Percentiles rank a stretch among this genome's conserved stretches.
These are phyloP conservation scores for Chymomyza costata DNA, from an alignment of 1,140 invertebrate genomes.

Conservation along the genomic window DNA sequence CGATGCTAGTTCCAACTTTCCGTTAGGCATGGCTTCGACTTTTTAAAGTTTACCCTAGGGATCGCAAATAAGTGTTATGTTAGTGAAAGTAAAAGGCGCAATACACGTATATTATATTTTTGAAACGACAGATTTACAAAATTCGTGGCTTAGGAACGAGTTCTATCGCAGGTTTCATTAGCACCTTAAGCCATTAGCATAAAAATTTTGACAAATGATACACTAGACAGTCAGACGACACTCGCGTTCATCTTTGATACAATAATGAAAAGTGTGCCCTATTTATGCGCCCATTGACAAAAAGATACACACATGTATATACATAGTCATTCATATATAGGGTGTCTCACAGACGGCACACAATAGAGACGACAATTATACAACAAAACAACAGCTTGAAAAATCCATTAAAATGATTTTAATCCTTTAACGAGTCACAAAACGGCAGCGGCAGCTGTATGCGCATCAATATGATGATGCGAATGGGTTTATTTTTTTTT, in stretches of 20 bases:
- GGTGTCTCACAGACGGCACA: too few species aligned
- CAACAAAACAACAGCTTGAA: slow-evolving; percentile 73
- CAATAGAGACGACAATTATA: slow-evolving; percentile 63
- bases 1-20: too few species aligned
- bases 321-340: slow-evolving; percentile 11
- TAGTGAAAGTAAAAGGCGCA: too few species aligned
- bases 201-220: slow-evolving; percentile 65
- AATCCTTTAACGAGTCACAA: slow-evolving; percentile 71
- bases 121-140: too few species aligned
- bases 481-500: too few species aligned
- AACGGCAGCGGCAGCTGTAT: slow-evolving; percentile 31
- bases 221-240: slow-evolving; percentile 29
- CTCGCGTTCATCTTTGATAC: slow-evolving; percentile 11
- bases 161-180: slow-evolving; percentile 43
- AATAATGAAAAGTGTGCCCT: slow-evolving; percentile 33
- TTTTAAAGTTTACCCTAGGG: too few species aligned
- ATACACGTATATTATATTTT: too few species aligned
- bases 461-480: slow-evolving; percentile 15
- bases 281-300: slow-evolving; percentile 45
- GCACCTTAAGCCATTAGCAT: slow-evolving; percentile 55
- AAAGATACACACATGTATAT: slow-evolving; percentile 4
- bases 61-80: too few species aligned
- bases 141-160: too few species aligned
- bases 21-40: too few species aligned
- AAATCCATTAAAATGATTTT: slow-evolving; percentile 74